Evolutionary conservation across 2,113 vertebrate species (phyloP).

Genomic region (Colossoma macropomum): DNA sequence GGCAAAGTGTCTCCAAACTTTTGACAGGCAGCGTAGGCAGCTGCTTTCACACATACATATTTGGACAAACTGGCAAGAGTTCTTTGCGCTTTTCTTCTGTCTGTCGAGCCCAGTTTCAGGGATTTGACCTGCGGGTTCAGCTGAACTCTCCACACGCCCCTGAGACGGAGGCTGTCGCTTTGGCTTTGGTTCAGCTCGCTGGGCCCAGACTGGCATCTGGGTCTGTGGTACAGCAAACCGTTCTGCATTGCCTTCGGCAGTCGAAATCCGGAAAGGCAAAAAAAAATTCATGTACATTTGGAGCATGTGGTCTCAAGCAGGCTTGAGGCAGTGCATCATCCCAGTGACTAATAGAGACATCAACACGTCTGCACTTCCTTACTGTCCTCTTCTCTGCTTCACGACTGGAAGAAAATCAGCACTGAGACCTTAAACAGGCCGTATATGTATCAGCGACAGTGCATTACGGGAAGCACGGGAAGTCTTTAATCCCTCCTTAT

Average conservation of each 20-base stretch:
- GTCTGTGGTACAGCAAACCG: conserved; percentile 3
- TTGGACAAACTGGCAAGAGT: background rate
- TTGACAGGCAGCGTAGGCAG: no score
- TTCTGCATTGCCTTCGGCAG: background rate
- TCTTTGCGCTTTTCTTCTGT: conserved; percentile 8
- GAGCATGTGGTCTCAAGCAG: conserved; percentile 26
- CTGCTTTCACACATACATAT: background rate
- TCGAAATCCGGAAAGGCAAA: background rate
- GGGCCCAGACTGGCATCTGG: conserved; percentile 58
- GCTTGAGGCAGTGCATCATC: background rate
- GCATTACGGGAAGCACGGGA: conserved; percentile 31
- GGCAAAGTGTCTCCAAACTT: no score
- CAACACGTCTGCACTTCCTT: conserved; percentile 27
- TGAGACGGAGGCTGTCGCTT: conserved; percentile 48
- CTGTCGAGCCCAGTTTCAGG: conserved; percentile 17
- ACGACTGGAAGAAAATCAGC: background rate
- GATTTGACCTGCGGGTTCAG: conserved; percentile 19
- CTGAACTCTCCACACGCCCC: conserved; percentile 42
- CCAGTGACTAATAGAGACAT: conserved; percentile 18
- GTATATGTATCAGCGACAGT: background rate
- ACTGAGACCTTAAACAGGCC: background rate
- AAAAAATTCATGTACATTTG: background rate
- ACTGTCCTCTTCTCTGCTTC: conserved; percentile 7
- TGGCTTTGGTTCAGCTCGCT: conserved; percentile 48
- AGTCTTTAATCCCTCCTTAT: conserved; percentile 46